These are phyloP conservation scores for Trogon melanurus DNA, from an alignment of 2,113 vertebrate species.

Conservation along the genomic window DNA sequence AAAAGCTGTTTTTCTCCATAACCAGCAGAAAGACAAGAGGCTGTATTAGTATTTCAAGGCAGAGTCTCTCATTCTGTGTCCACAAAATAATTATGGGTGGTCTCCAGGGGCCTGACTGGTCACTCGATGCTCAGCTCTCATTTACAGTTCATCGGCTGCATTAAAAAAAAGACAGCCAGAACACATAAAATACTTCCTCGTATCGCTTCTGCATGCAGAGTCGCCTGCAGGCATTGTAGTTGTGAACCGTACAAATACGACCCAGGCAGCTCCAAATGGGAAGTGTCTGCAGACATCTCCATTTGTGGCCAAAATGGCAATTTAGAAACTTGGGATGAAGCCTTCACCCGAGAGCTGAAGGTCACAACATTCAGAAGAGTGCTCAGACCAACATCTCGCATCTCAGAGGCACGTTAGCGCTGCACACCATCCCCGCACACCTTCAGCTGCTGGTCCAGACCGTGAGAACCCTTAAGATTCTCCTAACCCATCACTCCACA, in stretches of 20 bases:
- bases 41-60: not conserved
- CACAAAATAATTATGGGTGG: constrained; percentile 18
- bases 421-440: too few relatives aligned
- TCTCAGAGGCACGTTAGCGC: not conserved
- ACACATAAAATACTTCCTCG: not conserved
- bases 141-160: constrained; percentile 34
- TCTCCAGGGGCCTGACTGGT: constrained; percentile 8
- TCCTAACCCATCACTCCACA: not conserved
- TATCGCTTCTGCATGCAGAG: not conserved
- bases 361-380: not conserved
- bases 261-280: not conserved
- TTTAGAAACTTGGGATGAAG: not conserved
- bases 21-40: not conserved
- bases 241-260: not conserved
- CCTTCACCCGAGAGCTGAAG: not conserved
- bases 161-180: not conserved
- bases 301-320: not conserved
- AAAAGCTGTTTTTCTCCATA: not conserved
- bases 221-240: not conserved
- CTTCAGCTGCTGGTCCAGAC: not conserved
- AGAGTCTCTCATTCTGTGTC: not conserved
- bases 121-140: constrained; percentile 15
- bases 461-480: not conserved
- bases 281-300: not conserved
- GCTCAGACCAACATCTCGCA: not conserved